phyloP scores from a whole-genome alignment of 53 echinoderm and acorn worm species.

The Stichopus horrens region DNA sequence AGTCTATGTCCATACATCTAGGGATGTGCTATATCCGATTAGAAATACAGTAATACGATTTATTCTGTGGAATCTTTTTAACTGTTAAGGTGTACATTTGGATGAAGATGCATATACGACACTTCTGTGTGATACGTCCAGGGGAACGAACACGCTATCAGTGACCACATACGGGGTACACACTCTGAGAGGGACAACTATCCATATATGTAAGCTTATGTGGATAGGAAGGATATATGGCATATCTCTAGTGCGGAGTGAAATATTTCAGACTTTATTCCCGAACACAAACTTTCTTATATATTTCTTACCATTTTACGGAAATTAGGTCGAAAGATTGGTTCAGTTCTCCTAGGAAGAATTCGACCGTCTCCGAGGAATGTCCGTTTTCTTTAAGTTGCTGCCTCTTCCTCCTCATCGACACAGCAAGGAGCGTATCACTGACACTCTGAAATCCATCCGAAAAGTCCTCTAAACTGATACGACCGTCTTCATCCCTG shows the following conservation, averaged over 20 bases:
- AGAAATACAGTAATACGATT: too few species aligned
- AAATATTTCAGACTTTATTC: not conserved
- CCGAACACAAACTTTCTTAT: not conserved
- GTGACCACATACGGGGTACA: not conserved
- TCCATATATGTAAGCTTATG: not conserved
- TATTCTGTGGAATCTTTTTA: too few species aligned
- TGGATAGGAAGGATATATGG: not conserved
- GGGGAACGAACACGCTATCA: not conserved
- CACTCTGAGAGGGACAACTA: not conserved
- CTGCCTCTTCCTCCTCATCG: slow-evolving; percentile 67
- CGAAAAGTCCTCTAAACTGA: slow-evolving; percentile 82
- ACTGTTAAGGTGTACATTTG: too few species aligned
- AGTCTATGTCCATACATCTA: too few species aligned
- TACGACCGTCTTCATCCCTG: slow-evolving; percentile 83
- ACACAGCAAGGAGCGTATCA: slow-evolving; percentile 74
- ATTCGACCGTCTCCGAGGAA: slow-evolving; percentile 59
- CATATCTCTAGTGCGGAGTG: not conserved
- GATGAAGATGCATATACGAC: too few species aligned
- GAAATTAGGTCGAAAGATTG: slow-evolving; percentile 68
- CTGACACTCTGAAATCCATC: slow-evolving; percentile 92
- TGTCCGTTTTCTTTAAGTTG: slow-evolving; percentile 40
- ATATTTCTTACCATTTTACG: slow-evolving; percentile 58
- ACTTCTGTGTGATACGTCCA: too few species aligned
- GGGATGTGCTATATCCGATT: too few species aligned
- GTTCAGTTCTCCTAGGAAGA: slow-evolving; percentile 62